Conservation (phyloP, 2,888 invertebrate genomes). For the Pocota personata region DNA sequence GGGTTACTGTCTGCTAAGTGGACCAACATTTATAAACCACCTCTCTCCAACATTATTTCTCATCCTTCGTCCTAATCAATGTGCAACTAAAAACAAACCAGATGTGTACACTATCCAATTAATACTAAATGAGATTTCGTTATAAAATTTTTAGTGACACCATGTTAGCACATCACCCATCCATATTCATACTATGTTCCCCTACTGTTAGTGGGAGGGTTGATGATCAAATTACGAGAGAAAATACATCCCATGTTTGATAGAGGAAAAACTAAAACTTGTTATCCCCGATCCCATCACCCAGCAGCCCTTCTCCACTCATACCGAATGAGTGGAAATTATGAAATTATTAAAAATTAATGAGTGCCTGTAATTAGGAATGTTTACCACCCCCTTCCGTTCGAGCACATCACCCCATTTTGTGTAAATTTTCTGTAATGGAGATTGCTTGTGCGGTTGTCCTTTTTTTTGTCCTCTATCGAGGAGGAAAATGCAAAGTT, state of each 20-base stretch:
- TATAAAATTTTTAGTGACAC: slow-evolving; percentile 58
- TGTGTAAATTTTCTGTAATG: slow-evolving; percentile 26
- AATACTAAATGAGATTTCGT: slow-evolving; percentile 69
- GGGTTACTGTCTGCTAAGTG: not conserved
- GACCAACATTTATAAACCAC: not conserved
- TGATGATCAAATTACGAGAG: slow-evolving; percentile 28
- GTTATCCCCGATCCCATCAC: slow-evolving; percentile 39
- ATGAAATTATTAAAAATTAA: slow-evolving; percentile 74
- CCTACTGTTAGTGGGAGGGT: not conserved
- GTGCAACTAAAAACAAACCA: not conserved
- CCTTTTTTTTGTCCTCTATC: not conserved
- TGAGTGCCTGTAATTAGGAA: slow-evolving; percentile 69
- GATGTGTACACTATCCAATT: slow-evolving; percentile 38
- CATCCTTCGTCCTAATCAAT: not conserved
- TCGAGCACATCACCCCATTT: not conserved
- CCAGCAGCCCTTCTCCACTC: not conserved
- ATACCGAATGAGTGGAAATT: slow-evolving; percentile 62
- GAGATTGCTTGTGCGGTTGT: slow-evolving; percentile 25
- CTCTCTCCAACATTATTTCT: slow-evolving; percentile 5
- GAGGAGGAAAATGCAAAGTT: slow-evolving; percentile 27
- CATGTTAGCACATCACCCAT: slow-evolving; percentile 34
- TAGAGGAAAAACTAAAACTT: slow-evolving; percentile 20
- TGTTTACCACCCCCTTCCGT: slow-evolving; percentile 38
- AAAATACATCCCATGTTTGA: not conserved
- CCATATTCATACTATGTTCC: not conserved